Conservation (phyloP, 2,797 vertebrate genomes). For the Fistularia commersonii region DNA sequence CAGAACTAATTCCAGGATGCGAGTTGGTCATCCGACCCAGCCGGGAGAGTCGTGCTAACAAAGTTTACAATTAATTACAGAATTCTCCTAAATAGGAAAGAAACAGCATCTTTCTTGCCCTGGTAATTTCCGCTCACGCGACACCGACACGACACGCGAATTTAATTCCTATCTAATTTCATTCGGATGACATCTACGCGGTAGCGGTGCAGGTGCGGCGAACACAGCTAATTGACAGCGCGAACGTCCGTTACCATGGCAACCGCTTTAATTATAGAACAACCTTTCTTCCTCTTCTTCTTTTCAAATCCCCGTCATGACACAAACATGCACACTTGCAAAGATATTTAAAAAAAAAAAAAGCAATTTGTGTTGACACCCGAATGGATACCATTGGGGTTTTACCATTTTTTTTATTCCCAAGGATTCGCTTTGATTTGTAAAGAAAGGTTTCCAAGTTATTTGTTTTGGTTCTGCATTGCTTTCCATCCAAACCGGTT, state of each 20-base stretch:
- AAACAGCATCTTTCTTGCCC: conserved; percentile 47
- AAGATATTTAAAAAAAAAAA: no score
- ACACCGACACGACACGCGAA: conserved; percentile 14
- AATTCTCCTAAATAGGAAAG: conserved; percentile 21
- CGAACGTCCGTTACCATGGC: conserved; percentile 29
- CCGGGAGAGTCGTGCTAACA: conserved; percentile 2
- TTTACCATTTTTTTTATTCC: no score
- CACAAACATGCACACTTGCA: no score
- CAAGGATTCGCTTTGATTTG: no score
- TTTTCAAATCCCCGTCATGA: not conserved
- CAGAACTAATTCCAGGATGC: no score
- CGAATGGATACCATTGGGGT: no score
- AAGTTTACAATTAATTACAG: conserved; percentile 46
- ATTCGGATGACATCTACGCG: conserved; percentile 61
- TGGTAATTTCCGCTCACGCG: conserved; percentile 51
- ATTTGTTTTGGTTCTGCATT: no score
- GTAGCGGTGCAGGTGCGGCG: conserved; percentile 19
- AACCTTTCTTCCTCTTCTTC: conserved; percentile 1
- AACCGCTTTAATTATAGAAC: conserved; percentile 47
- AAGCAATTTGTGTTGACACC: no score
- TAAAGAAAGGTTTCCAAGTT: no score
- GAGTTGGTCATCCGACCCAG: no score
- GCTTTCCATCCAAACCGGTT: no score
- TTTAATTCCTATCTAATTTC: conserved; percentile 56
- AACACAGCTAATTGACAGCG: conserved; percentile 52